phyloP scores from a whole-genome alignment of 2,888 invertebrate genomes.

The Athrips mouffetella region DNA sequence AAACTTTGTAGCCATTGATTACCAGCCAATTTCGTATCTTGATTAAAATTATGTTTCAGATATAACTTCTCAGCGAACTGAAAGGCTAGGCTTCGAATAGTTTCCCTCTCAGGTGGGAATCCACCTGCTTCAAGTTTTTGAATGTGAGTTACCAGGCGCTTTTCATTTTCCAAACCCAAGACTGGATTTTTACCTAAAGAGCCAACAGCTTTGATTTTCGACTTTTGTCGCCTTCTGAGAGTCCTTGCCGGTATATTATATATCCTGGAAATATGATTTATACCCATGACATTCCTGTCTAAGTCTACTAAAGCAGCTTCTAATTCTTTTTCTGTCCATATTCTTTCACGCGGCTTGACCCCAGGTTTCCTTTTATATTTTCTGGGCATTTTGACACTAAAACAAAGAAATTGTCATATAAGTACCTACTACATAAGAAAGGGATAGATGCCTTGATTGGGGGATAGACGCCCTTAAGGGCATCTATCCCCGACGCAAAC shows the following conservation, averaged over 20 bases:
- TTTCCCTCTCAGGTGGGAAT: conserved; percentile 27
- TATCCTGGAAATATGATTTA: neutral
- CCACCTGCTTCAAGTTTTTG: conserved; percentile 26
- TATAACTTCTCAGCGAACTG: conserved; percentile 31
- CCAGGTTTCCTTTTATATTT: neutral
- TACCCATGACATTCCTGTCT: neutral
- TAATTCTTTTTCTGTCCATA: neutral
- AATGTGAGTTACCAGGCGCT: conserved; percentile 27
- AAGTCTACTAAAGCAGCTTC: neutral
- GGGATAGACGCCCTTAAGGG: neutral
- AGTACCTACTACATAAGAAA: neutral
- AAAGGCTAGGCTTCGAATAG: conserved; percentile 30
- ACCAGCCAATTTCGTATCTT: conserved; percentile 30
- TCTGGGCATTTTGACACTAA: neutral
- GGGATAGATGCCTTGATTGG: neutral
- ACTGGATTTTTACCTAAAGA: conserved; percentile 27
- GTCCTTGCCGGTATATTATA: neutral
- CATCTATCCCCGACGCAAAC: neutral
- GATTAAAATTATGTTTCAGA: conserved; percentile 31
- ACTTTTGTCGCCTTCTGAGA: neutral
- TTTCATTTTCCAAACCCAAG: conserved; percentile 28
- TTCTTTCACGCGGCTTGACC: neutral
- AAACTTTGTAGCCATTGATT: conserved; percentile 26
- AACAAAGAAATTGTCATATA: neutral
- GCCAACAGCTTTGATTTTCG: neutral